These are phyloP conservation scores for Lottia gigantea DNA, from an alignment of 2,888 invertebrate genomes.

Conservation along the genomic window DNA sequence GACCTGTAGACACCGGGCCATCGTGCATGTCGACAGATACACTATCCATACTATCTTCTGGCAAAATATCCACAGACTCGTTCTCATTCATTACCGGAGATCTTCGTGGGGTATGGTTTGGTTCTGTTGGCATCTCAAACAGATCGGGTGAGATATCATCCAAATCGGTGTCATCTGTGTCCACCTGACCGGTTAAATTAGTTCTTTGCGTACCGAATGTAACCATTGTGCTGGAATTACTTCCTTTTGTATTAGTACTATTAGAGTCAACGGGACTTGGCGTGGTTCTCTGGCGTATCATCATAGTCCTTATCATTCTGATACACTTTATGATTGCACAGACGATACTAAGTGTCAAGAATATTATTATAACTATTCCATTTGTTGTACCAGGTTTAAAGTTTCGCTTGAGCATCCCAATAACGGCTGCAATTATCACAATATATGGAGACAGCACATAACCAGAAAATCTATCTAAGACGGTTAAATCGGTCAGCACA, in stretches of 20 bases:
- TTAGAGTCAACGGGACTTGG: not conserved
- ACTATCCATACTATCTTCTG: no score
- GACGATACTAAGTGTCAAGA: not conserved
- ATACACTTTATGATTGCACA: not conserved
- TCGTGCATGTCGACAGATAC: no score
- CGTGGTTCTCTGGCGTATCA: not conserved
- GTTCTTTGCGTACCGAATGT: not conserved
- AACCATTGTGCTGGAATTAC: not conserved
- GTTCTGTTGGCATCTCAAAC: not conserved
- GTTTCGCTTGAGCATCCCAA: not conserved
- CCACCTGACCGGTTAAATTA: not conserved
- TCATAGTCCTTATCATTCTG: not conserved
- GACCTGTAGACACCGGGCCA: no score
- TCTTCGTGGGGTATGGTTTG: no score
- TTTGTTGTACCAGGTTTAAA: not conserved
- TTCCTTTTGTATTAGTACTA: not conserved
- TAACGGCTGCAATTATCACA: not conserved
- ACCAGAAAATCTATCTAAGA: not conserved
- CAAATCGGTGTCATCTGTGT: not conserved
- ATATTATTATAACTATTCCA: not conserved
- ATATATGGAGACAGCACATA: not conserved
- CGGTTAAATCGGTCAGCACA: not conserved
- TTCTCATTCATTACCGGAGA: no score
- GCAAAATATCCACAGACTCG: no score
- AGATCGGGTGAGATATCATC: not conserved